Evolutionary conservation across 2,888 invertebrate species (phyloP), one percentile per base, ranked within the genome.

Genomic region (Synanthedon tipuliformis): DNA sequence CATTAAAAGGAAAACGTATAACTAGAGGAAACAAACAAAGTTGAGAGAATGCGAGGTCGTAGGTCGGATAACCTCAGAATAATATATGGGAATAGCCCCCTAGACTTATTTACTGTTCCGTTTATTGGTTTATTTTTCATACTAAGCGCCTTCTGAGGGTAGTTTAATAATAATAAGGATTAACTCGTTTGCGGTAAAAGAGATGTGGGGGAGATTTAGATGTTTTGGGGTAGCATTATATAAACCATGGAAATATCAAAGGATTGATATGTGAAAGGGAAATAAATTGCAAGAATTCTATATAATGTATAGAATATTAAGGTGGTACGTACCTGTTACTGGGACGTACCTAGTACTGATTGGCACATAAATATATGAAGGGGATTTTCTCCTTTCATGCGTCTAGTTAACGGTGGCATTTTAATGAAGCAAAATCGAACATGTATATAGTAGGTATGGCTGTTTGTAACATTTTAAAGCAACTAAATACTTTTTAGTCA

Each of bases 111-210:
- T 64, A 66, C 60, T 56, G 54, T 55, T 27, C 15, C 56, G 58
- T 61, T 64, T 60, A 63, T 63, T 55, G 61, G 58, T 60, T 62
- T 64, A 62, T 63, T 63, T 60, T 62, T 62, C 61, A 62, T 60
- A 60, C 58, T 59, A 60, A 59, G 55, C 57, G 51, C 52, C 51
- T 55, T 55, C 55, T 56, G 56, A 53, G 55, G 57, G 61, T 58
- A 57, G 57, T 61, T 54, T 53, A 56, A 57, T 56, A 60, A 57
- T 61, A 58, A 60, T 61, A 56, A 56, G 54, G 54, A 55, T 51
- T 59, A 57, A 58, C 56, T 62, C 55, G 53, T 41, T 49, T 49
- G 49, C 8, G 16, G 49, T 16, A 16, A 16, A 16, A 18, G 49
- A 49, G 40, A 50, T 40, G 27, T 40, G 50, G 45, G 34, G 45